phyloP scores from a whole-genome alignment of 2,888 invertebrate species.

The Sphaerophoria rueppellii region DNA sequence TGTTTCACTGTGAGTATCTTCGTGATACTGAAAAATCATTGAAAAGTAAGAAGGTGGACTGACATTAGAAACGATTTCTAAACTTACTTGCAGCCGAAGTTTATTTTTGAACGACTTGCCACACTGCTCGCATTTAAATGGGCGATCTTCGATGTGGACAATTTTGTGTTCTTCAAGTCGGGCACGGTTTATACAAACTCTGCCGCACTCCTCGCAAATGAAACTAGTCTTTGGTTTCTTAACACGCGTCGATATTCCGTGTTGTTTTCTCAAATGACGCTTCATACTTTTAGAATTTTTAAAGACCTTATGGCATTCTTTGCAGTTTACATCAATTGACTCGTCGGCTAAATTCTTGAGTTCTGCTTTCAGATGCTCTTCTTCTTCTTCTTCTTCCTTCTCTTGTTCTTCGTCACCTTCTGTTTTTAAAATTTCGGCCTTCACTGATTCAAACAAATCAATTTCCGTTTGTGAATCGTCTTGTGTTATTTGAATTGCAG shows the following conservation, averaged over 20 bases:
- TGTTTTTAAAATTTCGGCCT: no score
- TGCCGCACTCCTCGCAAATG: conserved; percentile 83
- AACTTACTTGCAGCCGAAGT: conserved; percentile 76
- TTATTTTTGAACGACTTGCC: conserved; percentile 80
- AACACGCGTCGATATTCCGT: conserved; percentile 73
- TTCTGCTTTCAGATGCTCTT: no score
- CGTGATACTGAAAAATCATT: conserved; percentile 78
- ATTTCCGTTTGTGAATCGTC: not conserved
- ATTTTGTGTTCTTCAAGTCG: conserved; percentile 83
- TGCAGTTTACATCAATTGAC: not conserved
- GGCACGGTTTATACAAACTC: conserved; percentile 82
- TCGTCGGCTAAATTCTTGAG: not conserved
- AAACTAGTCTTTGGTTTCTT: conserved; percentile 76
- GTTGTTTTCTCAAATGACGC: not conserved
- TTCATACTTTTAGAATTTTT: conserved; percentile 50
- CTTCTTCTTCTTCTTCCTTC: not conserved
- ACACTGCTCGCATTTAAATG: conserved; percentile 82
- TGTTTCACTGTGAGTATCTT: conserved; percentile 82
- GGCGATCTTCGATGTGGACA: conserved; percentile 82
- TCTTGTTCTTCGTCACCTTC: not conserved
- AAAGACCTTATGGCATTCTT: not conserved
- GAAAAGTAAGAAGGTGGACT: no score
- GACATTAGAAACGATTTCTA: not conserved
- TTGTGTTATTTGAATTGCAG: not conserved
- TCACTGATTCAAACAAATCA: no score